Percentiles rank a stretch among this genome's conserved stretches.
These are phyloP conservation scores for Lagorchestes hirsutus DNA, from an alignment of 2,797 vertebrate genomes.

Conservation along the genomic window DNA sequence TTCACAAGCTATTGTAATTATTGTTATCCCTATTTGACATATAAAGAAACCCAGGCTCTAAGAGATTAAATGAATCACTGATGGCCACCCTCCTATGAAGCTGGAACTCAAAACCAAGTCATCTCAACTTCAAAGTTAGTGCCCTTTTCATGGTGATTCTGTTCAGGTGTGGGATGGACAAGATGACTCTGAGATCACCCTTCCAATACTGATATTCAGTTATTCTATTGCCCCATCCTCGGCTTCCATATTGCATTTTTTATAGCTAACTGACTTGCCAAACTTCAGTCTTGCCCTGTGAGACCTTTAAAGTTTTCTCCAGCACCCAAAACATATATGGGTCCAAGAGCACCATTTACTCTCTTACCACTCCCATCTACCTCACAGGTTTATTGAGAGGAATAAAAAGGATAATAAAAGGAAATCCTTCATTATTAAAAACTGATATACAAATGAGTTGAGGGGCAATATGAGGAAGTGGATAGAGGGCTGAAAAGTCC, in stretches of 20 bases:
- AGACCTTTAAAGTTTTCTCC: neutral
- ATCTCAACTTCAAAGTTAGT: neutral
- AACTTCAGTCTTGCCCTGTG: neutral
- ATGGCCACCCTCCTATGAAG: neutral
- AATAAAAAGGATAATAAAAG: neutral
- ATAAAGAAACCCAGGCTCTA: neutral
- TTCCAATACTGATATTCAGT: neutral
- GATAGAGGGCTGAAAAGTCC: neutral
- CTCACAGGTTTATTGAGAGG: neutral
- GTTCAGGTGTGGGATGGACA: neutral
- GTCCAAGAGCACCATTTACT: neutral
- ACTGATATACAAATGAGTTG: neutral
- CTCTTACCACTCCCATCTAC: neutral
- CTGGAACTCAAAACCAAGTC: neutral
- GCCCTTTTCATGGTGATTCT: neutral
- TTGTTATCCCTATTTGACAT: neutral
- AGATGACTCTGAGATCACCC: neutral
- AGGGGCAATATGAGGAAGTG: neutral
- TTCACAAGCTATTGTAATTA: neutral
- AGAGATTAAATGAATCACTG: neutral
- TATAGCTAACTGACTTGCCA: neutral
- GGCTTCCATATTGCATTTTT: neutral
- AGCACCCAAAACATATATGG: neutral
- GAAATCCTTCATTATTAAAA: neutral
- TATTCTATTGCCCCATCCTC: neutral